Conservation (phyloP, 2,888 invertebrate species). For the Parnassius smintheus region DNA sequence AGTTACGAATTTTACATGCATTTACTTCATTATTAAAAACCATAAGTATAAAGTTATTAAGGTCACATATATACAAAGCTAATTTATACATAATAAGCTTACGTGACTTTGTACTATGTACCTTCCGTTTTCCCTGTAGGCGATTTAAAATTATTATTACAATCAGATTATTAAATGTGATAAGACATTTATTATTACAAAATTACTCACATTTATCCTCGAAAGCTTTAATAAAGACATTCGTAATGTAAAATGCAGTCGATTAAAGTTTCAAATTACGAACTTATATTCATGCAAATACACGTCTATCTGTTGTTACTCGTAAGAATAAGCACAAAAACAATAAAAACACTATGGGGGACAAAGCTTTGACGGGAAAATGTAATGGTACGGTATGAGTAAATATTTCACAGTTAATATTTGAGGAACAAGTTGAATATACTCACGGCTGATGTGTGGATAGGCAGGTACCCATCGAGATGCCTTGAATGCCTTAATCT, state of each 20-base stretch:
- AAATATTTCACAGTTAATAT: slow-evolving; percentile 20
- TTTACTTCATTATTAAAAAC: slow-evolving; percentile 6
- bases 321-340: slow-evolving; percentile 61
- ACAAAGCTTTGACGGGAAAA: slow-evolving; percentile 60
- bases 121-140: slow-evolving; percentile 25
- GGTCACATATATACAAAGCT: slow-evolving; percentile 7
- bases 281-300: slow-evolving; percentile 46
- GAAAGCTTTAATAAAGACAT: slow-evolving; percentile 23
- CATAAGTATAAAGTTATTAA: background rate
- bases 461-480: slow-evolving; percentile 58
- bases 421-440: slow-evolving; percentile 28
- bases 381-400: slow-evolving; percentile 29
- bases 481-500: slow-evolving; percentile 71
- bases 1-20: slow-evolving; percentile 1
- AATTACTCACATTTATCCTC: slow-evolving; percentile 25
- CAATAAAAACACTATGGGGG: slow-evolving; percentile 63
- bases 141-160: slow-evolving; percentile 22
- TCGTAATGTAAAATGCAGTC: slow-evolving; percentile 12
- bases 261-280: slow-evolving; percentile 21
- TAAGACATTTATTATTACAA: background rate
- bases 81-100: slow-evolving; percentile 13
- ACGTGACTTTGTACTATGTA: slow-evolving; percentile 17
- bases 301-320: slow-evolving; percentile 44
- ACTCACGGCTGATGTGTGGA: slow-evolving; percentile 68
- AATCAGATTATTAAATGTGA: background rate